Conservation (phyloP, 2,797 vertebrate genomes). For the Eurystomus glaucurus region DNA sequence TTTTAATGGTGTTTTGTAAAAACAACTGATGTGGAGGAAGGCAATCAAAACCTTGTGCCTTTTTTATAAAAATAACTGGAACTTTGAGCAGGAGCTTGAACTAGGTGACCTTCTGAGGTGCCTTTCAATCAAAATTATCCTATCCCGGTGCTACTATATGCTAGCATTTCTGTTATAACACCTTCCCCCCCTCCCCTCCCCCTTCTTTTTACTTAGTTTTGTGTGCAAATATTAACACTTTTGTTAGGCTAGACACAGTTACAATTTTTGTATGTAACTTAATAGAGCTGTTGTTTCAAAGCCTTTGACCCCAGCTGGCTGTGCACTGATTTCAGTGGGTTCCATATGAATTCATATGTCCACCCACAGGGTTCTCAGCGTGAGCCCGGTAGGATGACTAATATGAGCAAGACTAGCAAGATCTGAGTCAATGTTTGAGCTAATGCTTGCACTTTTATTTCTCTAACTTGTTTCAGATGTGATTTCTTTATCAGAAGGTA, state of each 20-base stretch:
- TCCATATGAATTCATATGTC: not conserved
- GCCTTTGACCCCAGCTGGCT: not conserved
- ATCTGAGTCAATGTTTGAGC: slow-evolving; percentile 43
- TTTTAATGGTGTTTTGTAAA: not conserved
- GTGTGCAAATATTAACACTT: not conserved
- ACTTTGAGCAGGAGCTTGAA: not conserved
- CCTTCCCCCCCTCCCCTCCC: too few relatives aligned
- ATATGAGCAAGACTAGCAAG: not conserved
- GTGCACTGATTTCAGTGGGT: not conserved
- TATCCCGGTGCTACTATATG: not conserved
- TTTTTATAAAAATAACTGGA: not conserved
- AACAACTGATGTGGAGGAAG: not conserved
- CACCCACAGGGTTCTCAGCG: not conserved
- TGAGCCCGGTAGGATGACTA: slow-evolving; percentile 42
- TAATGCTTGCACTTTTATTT: slow-evolving; percentile 8
- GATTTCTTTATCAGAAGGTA: not conserved
- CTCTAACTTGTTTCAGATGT: not conserved
- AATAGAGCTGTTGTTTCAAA: not conserved
- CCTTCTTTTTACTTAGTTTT: not conserved
- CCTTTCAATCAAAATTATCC: not conserved
- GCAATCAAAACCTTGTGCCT: not conserved
- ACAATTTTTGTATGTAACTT: not conserved
- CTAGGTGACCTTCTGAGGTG: not conserved
- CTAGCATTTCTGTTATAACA: not conserved
- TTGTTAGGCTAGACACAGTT: not conserved